phyloP scores from a whole-genome alignment of 2,888 invertebrate species.

The Xylota segnis region DNA sequence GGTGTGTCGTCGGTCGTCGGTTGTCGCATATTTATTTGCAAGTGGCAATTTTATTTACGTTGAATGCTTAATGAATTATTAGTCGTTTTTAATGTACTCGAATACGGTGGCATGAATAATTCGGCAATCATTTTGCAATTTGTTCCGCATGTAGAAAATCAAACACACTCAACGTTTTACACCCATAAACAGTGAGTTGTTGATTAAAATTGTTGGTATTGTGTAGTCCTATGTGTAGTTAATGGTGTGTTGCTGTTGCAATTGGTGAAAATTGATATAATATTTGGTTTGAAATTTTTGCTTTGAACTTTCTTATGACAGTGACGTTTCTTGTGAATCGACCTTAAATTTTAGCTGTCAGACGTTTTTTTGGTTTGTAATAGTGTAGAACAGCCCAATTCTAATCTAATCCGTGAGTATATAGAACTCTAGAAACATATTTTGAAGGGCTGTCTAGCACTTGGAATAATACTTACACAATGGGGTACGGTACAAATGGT shows the following conservation, averaged over 20 bases:
- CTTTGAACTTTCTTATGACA: not conserved
- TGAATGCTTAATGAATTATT: not conserved
- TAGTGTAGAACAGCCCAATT: no score
- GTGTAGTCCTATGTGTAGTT: not conserved
- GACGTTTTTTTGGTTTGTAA: no score
- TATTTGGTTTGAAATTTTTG: not conserved
- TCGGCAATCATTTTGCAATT: constrained; percentile 42
- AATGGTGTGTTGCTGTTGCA: not conserved
- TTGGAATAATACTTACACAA: no score
- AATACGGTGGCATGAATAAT: constrained; percentile 32
- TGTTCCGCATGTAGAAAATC: constrained; percentile 28
- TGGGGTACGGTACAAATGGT: no score
- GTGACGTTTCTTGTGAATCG: not conserved
- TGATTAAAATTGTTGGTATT: not conserved
- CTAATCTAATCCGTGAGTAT: no score
- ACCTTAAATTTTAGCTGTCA: no score
- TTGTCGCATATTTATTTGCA: not conserved
- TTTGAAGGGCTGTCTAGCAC: no score
- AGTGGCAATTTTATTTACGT: constrained; percentile 1
- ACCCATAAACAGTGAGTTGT: not conserved
- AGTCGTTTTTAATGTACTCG: not conserved
- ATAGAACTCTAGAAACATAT: no score
- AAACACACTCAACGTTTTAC: not conserved
- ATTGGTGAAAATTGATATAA: not conserved
- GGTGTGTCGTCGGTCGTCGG: not conserved